These are phyloP conservation scores for Podarcis muralis DNA, from an alignment of 2,113 vertebrate species.

Conservation along the genomic window DNA sequence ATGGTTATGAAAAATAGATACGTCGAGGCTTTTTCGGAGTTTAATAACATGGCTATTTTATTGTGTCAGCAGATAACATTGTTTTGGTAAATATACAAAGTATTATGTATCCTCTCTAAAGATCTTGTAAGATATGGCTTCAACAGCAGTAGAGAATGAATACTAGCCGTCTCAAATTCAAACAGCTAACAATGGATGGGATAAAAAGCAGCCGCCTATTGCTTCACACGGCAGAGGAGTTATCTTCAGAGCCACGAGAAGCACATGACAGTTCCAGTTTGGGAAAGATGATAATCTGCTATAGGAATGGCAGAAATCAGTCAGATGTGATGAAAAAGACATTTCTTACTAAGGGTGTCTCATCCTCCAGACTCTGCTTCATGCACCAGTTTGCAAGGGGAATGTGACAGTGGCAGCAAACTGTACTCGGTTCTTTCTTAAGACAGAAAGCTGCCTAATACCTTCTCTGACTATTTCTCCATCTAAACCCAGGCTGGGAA, in stretches of 20 bases:
- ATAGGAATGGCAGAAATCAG: background rate
- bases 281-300: slow-evolving; percentile 13
- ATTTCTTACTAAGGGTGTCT: slow-evolving; percentile 4
- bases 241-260: slow-evolving; percentile 30
- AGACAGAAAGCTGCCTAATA: background rate
- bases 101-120: slow-evolving; percentile 36
- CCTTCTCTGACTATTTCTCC: no score
- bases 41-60: slow-evolving; percentile 60
- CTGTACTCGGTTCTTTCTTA: background rate
- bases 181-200: slow-evolving; percentile 24
- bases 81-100: slow-evolving; percentile 28
- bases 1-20: slow-evolving; percentile 69
- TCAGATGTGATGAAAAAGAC: background rate
- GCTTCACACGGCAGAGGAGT: slow-evolving; percentile 11
- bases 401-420: background rate
- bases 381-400: background rate
- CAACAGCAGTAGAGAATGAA: slow-evolving; percentile 6
- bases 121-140: slow-evolving; percentile 46
- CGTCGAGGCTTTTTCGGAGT: slow-evolving; percentile 53
- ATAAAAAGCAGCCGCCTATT: slow-evolving; percentile 9
- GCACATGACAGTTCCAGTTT: slow-evolving; percentile 15
- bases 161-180: slow-evolving; percentile 16
- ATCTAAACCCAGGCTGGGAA: background rate
- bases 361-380: background rate
- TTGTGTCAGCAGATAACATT: slow-evolving; percentile 60